Evolutionary conservation across 2,113 vertebrate species (phyloP), one percentile per base, ranked within the genome.

Genomic region (Bungarus multicinctus): DNA sequence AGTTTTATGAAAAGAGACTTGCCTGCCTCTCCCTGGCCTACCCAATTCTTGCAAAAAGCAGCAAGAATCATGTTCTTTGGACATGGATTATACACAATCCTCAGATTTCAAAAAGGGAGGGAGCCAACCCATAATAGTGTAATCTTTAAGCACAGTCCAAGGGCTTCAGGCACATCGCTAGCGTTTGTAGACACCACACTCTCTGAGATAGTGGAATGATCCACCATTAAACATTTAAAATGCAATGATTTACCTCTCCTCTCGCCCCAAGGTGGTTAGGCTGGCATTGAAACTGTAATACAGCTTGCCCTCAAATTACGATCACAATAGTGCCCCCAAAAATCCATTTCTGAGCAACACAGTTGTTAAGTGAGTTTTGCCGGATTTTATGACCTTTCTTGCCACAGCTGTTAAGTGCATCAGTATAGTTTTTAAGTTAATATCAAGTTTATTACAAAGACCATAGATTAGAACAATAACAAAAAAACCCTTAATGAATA

Each of bases 21-120:
- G 69, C 45, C 10, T 3, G 34, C 34, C 74, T 34, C 34, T 39
- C 74, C 74, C 18, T 34, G n/a, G 3, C 85, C 81, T 91, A 87
- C 88, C 45, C 55, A 8, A 47, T 90, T 90, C 53, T 39, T 64
- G 92, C 55, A 53, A 64, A 89, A 90, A 89, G 88, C 90, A 93
- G 45, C 25, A 87, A 43, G 2, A 47, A 47, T 43, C 64, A 3
- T 45, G 47, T 50, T 85, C 53, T 39, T 64, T 64, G 88, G 92
- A 64, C 25, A 20, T 16, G 55, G 74, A 64, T 90, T 90, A 90
- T 25, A 43, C 39, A 25, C 30, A 3, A 8, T 90, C 89, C 90
- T 93, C 23, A 5, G 47, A 58, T 86, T 93, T 60, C 88, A 90
- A 58, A 93, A 45, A 89, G 54, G 88, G 57, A 12, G 1, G 22